Conservation (phyloP, 2,888 invertebrate species). For the Mantis religiosa region DNA sequence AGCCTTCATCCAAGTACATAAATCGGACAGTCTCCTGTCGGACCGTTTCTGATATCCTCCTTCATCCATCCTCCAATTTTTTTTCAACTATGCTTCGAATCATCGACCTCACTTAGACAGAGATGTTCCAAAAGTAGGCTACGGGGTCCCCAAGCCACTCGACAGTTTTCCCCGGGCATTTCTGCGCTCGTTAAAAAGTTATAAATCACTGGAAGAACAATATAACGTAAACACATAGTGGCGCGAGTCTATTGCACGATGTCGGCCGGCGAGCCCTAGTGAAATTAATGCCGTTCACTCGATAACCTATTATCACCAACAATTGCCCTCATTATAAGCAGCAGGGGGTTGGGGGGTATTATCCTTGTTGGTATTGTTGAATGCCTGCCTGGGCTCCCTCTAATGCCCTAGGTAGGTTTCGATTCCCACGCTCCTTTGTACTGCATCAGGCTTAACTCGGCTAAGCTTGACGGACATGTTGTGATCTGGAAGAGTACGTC, state of each 20-base stretch:
- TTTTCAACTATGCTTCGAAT: too few species aligned
- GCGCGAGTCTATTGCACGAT: not conserved
- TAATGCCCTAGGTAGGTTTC: not conserved
- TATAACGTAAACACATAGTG: not conserved
- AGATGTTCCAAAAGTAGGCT: not conserved
- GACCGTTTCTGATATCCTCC: too few species aligned
- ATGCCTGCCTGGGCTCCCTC: not conserved
- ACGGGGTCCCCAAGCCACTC: not conserved
- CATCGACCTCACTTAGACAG: not conserved
- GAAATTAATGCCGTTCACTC: constrained; percentile 7
- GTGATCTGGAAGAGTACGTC: not conserved
- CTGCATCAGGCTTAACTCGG: not conserved
- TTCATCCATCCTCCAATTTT: too few species aligned
- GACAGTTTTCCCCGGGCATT: not conserved
- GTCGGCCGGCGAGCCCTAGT: not conserved
- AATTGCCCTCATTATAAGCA: constrained; percentile 16
- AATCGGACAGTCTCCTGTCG: too few species aligned
- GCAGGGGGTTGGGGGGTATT: not conserved
- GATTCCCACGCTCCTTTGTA: not conserved
- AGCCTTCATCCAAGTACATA: too few species aligned
- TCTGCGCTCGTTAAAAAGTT: not conserved
- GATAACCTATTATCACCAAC: constrained; percentile 18
- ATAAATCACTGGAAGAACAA: not conserved
- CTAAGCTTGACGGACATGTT: not conserved
- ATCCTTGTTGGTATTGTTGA: not conserved